Conservation (phyloP, 2,797 vertebrate genomes). For the Spheniscus humboldti region DNA sequence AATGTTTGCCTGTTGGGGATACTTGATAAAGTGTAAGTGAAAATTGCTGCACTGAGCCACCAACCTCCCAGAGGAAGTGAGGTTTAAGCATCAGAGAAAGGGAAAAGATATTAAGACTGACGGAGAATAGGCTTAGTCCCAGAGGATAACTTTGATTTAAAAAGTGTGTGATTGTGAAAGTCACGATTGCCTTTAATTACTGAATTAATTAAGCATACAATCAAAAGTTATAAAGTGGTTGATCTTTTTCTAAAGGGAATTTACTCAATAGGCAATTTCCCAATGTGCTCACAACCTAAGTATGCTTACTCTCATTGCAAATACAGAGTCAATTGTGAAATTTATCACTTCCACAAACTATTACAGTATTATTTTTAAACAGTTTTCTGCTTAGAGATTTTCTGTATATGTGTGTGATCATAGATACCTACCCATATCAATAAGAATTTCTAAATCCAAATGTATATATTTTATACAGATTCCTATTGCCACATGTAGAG, state of each 20-base stretch:
- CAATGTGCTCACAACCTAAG: neutral
- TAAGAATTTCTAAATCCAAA: neutral
- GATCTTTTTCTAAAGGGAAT: neutral
- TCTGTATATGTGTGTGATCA: neutral
- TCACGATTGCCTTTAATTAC: neutral
- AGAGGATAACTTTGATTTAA: neutral
- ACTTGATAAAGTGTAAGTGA: slow-evolving; percentile 20
- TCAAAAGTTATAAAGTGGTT: neutral
- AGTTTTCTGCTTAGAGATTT: neutral
- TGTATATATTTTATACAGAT: neutral
- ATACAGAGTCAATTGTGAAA: neutral
- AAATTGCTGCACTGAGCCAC: neutral
- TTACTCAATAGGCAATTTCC: neutral
- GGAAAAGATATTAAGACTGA: neutral
- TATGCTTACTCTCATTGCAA: neutral
- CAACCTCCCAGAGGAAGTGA: neutral
- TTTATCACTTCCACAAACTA: neutral
- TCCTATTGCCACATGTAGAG: neutral
- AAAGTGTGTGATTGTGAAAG: slow-evolving; percentile 4
- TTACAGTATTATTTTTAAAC: neutral
- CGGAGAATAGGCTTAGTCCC: neutral
- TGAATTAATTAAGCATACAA: slow-evolving; percentile 31
- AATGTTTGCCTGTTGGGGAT: neutral
- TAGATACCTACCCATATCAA: neutral
- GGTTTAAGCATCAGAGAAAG: neutral